Conservation (phyloP, 2,113 vertebrate genomes). For the Microtus oregoni region DNA sequence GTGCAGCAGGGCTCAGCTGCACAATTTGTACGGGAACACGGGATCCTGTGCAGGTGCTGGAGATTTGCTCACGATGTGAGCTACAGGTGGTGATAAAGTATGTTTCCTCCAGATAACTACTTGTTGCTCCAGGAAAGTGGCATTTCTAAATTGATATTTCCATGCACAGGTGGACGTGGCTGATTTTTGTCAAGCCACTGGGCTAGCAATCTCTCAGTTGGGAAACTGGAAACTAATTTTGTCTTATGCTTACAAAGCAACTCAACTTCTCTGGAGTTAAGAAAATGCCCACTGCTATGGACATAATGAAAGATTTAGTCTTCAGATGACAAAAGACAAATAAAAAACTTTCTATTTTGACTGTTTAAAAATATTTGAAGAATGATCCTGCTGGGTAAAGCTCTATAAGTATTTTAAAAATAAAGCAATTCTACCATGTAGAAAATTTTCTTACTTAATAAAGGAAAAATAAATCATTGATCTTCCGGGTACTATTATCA, state of each 20-base stretch:
- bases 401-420: constrained; percentile 32
- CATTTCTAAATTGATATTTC: constrained; percentile 80
- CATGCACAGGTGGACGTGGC: constrained; percentile 59
- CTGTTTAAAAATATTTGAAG: constrained; percentile 31
- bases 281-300: constrained; percentile 48
- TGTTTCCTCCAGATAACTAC: constrained; percentile 81
- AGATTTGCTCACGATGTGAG: constrained; percentile 82
- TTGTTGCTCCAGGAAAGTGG: constrained; percentile 79
- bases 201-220: constrained; percentile 37
- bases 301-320: constrained; percentile 56
- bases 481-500: background rate
- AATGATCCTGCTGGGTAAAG: background rate
- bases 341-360: background rate
- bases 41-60: constrained; percentile 72
- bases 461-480: constrained; percentile 21
- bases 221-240: constrained; percentile 57
- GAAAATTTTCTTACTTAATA: constrained; percentile 4
- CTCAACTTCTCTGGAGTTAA: constrained; percentile 25
- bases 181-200: constrained; percentile 4
- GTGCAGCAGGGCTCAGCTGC: constrained; percentile 61
- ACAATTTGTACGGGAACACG: constrained; percentile 82
- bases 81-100: constrained; percentile 75
- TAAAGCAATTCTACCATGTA: background rate
- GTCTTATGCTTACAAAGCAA: constrained; percentile 70
- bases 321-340: constrained; percentile 38